A percentile compares a stretch with the other conserved stretches of the same genome.
Evolutionary conservation across 2,113 vertebrate genomes (phyloP).

Genomic region (Seriola dumerili): DNA sequence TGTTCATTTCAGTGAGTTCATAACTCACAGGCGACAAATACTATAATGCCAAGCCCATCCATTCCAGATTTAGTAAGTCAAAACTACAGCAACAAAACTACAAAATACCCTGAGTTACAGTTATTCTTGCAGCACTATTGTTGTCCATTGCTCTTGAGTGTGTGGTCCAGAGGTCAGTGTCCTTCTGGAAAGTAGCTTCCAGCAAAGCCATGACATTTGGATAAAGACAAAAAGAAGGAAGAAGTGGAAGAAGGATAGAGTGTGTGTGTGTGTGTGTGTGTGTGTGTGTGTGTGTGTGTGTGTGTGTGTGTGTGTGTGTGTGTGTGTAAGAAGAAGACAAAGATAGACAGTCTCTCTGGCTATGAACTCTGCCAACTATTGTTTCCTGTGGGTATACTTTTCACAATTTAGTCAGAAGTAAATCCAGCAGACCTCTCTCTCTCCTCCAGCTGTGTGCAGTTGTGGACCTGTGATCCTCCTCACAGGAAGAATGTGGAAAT

Average conservation of each 20-base stretch:
- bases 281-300: neutral
- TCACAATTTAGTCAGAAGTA: conserved; percentile 38
- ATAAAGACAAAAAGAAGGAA: conserved; percentile 18
- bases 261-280: neutral
- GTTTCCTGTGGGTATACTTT: conserved; percentile 42
- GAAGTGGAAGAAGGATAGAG: neutral
- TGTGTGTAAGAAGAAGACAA: neutral
- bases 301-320: neutral
- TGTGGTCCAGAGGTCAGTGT: conserved; percentile 34
- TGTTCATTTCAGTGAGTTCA: neutral
- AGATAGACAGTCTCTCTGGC: conserved; percentile 21
- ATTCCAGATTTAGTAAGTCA: neutral
- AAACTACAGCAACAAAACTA: neutral
- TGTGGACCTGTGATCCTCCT: conserved; percentile 53
- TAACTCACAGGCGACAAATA: neutral
- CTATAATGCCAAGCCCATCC: neutral
- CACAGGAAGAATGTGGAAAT: conserved; percentile 79
- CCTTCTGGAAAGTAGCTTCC: conserved; percentile 16
- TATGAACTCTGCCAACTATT: conserved; percentile 43
- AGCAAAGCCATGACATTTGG: conserved; percentile 34
- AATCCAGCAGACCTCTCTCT: conserved; percentile 11
- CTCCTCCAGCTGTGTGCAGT: conserved; percentile 61
- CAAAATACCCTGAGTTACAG: neutral
- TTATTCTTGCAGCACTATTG: neutral
- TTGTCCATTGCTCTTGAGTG: neutral